Conservation (phyloP, 2,888 invertebrate genomes). For the Eupithecia pulchellata region DNA sequence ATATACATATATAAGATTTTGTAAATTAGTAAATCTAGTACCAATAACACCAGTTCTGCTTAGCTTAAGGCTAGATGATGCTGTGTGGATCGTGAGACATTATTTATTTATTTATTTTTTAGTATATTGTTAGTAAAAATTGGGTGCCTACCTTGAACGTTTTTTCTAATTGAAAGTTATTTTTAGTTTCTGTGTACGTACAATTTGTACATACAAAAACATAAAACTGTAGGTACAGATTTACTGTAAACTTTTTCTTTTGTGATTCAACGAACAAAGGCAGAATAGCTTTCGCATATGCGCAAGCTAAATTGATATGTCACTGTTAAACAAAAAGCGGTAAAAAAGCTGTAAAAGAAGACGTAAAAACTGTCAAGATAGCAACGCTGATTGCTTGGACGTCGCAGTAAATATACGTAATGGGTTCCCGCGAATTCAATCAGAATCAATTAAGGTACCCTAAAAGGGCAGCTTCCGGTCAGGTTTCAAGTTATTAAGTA, state of each 20-base stretch:
- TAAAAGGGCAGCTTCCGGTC: slow-evolving; percentile 16
- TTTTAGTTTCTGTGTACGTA: not conserved
- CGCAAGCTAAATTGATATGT: slow-evolving; percentile 26
- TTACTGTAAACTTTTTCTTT: slow-evolving; percentile 5
- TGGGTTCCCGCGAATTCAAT: slow-evolving; percentile 31
- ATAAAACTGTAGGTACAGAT: not conserved
- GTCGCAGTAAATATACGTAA: slow-evolving; percentile 27
- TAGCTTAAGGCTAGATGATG: no score
- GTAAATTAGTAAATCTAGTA: no score
- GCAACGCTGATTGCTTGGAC: slow-evolving; percentile 18
- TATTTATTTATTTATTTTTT: no score
- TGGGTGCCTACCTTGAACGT: not conserved
- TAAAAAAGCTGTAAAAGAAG: slow-evolving; percentile 12
- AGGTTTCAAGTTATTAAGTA: not conserved
- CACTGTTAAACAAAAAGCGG: slow-evolving; percentile 27
- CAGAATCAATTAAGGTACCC: slow-evolving; percentile 24
- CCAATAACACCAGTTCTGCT: no score
- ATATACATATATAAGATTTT: no score
- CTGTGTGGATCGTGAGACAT: no score
- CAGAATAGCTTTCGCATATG: slow-evolving; percentile 13
- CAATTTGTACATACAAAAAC: no score
- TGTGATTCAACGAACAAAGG: slow-evolving; percentile 1
- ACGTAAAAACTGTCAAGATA: slow-evolving; percentile 21
- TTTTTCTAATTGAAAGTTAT: not conserved
- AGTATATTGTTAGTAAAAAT: no score